Conservation (phyloP, 2,888 invertebrate species). For the Zootermopsis nevadensis region DNA sequence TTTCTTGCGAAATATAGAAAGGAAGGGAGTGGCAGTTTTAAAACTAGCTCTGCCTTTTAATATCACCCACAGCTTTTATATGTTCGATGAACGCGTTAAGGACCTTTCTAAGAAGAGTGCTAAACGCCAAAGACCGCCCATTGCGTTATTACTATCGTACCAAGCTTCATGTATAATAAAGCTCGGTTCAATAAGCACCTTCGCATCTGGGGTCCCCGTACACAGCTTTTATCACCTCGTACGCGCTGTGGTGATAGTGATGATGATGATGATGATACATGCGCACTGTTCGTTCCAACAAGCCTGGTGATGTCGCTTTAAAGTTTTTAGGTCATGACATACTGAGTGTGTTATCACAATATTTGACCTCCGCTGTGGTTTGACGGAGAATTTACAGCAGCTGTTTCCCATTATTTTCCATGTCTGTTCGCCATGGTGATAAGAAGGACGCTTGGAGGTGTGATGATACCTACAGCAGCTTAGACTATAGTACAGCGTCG, state of each 20-base stretch:
- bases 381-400: background rate
- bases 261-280: background rate
- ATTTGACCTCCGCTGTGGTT: background rate
- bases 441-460: too few relatives aligned
- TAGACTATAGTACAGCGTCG: too few relatives aligned
- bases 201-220: background rate
- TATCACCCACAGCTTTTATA: constrained; percentile 3
- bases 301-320: background rate
- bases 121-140: background rate
- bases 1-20: background rate
- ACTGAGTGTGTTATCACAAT: background rate
- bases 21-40: background rate
- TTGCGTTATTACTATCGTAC: background rate
- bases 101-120: background rate
- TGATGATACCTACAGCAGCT: too few relatives aligned
- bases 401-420: background rate
- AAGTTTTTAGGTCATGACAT: background rate
- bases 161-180: background rate
- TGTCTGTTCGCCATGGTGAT: too few relatives aligned
- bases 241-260: background rate
- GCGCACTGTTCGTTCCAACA: background rate
- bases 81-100: background rate
- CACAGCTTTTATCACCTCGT: constrained; percentile 1
- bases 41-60: background rate
- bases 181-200: background rate